Evolutionary conservation across 2,113 vertebrate genomes (phyloP), one percentile per base, ranked within the genome.

Genomic region (Semnornis frantzii): DNA sequence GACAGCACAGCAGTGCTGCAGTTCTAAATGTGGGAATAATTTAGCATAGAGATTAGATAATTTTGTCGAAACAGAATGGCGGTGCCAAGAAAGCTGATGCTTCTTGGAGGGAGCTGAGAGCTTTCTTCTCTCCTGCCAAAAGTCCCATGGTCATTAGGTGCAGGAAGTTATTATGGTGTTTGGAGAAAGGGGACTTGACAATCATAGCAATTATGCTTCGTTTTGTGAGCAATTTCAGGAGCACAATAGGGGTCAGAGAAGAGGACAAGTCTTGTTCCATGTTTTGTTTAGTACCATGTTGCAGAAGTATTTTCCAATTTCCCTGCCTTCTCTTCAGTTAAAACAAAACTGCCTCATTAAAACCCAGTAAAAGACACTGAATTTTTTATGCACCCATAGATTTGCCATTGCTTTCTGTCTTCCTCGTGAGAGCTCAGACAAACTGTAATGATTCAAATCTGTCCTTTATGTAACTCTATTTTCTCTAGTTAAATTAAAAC

Each of bases 401-500:
- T 90, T 75, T 91, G 20, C 60, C 11, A 15, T 58, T 87, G 62
- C 79, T 85, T 94, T 87, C 77, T 76, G 13, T 70, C 55, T 62
- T 95, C 86, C 60, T 93, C 90, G 65, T 78, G 77, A 89, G 55
- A 72, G 30, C 81, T 93, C 69, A 73, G 60, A 44, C 46, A 73
- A 54, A 70, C 46, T 71, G 52, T 23, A 94, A 77, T 33, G 68
- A 86, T 85, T 92, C 75, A 83, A 42, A 93, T 87, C 60, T 92
- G 75, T 90, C 80, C 73, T 92, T 84, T 90, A 74, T 69, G 52
- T 89, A 94, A 89, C 76, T 74, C 50, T 46, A 9, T 88, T 92
- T 94, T 87, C 66, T 84, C 85, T 70, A 84, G 82, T 82, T 85
- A 93, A 92, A 81, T 95, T 87, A 92, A 92, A 95, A 66, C 25